Evolutionary conservation across 2,888 invertebrate species (phyloP), one percentile per base, ranked within the genome.

Genomic region (Uloborus plumipes): DNA sequence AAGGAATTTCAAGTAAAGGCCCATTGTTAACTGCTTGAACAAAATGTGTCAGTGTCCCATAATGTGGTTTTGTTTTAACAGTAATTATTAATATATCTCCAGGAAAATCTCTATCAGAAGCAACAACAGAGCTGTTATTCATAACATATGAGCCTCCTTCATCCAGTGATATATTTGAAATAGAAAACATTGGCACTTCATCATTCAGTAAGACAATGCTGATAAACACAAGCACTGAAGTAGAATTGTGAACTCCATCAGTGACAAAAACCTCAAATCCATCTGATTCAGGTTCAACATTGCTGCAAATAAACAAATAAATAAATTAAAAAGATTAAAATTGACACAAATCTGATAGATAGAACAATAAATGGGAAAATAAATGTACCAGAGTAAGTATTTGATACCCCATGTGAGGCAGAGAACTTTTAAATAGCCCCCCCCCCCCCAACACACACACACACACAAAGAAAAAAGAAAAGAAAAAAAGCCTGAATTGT

Each of bases 251-350:
- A 58, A 87, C 88, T n/a, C 89, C 89, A 81, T 89, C 89, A 2
- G 88, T 88, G 1, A 88, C 88, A 80, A 88, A 88, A 14, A 89
- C 85, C 58, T 87, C 87, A 78, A 89, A 88, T 16, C 87, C 86
- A 84, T 89, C 89, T 22, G 86, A 86, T 6, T 88, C 86, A n/a
- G 89, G 89, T 85, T 89, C 88, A 22, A 88, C 87, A n/a, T 87
- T 87, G 64, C 87, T 87, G 31, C 20, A 80, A 76, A 47, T 69
- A 15, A 79, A 49, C 71, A 15, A 62, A 26, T n/a, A 50, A n/a
- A 31, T 39, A 4, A 65, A 65, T n/a, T 65, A 39, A 16, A 20
- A 65, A n/a, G n/a, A n/a, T n/a, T n/a, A n/a, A n/a, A n/a, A n/a
- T 26, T 26, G 2, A 26, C 26, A 26, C 2, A 26, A 26, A 26